Base-by-base conservation (phyloP, 2,113 vertebrate species). In the Pitta sordida region DNA sequence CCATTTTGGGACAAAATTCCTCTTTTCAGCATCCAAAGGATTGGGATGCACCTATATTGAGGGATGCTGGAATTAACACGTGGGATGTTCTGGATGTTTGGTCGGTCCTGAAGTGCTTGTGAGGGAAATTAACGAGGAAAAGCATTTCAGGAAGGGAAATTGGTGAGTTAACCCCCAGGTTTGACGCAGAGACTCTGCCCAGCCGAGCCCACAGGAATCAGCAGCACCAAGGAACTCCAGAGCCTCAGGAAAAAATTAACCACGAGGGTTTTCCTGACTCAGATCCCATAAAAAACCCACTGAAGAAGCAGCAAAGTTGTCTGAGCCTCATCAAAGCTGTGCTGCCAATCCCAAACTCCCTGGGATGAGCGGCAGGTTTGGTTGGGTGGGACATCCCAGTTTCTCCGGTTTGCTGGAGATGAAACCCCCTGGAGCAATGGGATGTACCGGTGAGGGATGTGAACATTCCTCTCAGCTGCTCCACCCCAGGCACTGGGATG, bases 161-260 rank as follows among this genome's bases (percentile, higher is more conserved):
- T 2, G 5, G 16, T 56, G 43, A 63, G 14, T 18, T 36, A 41
- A n/a, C 27, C 2, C 2, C 44, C 51, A 74, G 41, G 34, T 62
- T 52, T 48, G 82, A 39, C 69, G 64, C 43, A 76, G 62, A 76
- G 62, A 24, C 73, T 55, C 30, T 19, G 32, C 78, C 63, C 51
- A 52, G 70, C 39, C 26, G 77, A 16, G 21, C 75, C 80, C 83
- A 22, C 62, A 70, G 79, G 65, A 88, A 65, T 44, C 82, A 65
- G 60, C 37, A 86, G 74, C 82, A 84, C 83, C 34, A 4, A 46
- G 13, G 2, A 46, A 53, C 53, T 80, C 78, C 43, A 56, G 16
- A 56, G 60, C 79, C 78, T 48, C 77, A 55, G n/a, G 69, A 84
- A 82, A 84, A 62, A 90, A 86, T 41, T 73, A 90, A 84, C 43